Evolutionary conservation across 2,113 vertebrate species (phyloP).

Genomic region (Benitochromis conjunctus): DNA sequence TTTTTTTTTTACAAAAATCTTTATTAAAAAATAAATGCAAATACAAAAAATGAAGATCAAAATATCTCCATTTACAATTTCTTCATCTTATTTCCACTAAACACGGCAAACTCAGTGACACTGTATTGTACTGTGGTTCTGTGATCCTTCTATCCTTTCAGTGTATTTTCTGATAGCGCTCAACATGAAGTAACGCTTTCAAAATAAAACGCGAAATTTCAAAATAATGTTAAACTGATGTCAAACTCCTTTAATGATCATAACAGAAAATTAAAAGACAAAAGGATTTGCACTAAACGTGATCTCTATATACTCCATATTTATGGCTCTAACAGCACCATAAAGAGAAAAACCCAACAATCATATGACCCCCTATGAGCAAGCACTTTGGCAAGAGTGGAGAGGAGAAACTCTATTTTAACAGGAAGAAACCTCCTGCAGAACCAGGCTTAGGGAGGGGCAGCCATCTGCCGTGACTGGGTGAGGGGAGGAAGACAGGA

Average conservation of each 20-base stretch:
- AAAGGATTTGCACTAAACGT: neutral
- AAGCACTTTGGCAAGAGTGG: neutral
- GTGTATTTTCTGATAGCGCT: neutral
- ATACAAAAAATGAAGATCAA: neutral
- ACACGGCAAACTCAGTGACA: neutral
- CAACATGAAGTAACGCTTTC: neutral
- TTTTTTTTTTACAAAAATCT: neutral
- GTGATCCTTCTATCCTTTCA: neutral
- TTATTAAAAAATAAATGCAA: neutral
- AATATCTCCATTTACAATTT: neutral
- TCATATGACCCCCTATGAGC: neutral
- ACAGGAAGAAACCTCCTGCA: neutral
- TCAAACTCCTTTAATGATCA: neutral
- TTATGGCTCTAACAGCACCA: neutral
- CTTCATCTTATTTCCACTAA: neutral
- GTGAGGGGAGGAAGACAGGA: neutral
- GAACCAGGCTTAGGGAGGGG: neutral
- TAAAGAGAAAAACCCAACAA: neutral
- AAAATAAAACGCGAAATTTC: neutral
- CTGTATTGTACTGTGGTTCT: neutral
- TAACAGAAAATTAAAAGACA: fast-evolving
- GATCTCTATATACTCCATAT: neutral
- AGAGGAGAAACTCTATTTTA: neutral
- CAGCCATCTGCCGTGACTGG: neutral
- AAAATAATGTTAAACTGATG: neutral